Evolutionary conservation across 2,888 invertebrate species (phyloP).

Genomic region (Apamea anceps): DNA sequence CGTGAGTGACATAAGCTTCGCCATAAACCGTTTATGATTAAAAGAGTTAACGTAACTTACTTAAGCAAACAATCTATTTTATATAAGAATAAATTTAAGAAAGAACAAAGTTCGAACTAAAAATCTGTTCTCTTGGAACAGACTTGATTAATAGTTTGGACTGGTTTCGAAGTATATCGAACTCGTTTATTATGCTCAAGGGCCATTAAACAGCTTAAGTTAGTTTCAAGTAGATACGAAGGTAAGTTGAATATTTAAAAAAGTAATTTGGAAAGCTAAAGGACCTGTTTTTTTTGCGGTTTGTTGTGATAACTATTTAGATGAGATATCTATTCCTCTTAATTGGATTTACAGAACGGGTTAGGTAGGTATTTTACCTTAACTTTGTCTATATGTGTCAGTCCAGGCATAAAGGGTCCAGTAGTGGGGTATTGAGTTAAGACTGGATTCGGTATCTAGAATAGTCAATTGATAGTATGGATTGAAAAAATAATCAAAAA

Average conservation of each 20-base stretch:
- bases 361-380: not conserved
- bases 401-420: too few species aligned
- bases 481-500: too few species aligned
- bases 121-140: slow-evolving; percentile 19
- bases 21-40: not conserved
- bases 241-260: slow-evolving; percentile 28
- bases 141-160: slow-evolving; percentile 51
- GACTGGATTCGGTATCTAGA: too few species aligned
- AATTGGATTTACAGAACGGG: not conserved
- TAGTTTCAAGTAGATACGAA: slow-evolving; percentile 39
- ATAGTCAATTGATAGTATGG: too few species aligned
- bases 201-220: slow-evolving; percentile 47
- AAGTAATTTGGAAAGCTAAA: slow-evolving; percentile 5
- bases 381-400: not conserved
- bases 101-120: slow-evolving; percentile 16
- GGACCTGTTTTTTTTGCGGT: not conserved
- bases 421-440: too few species aligned
- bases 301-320: not conserved
- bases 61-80: not conserved
- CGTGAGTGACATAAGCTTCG: not conserved
- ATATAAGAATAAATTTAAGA: slow-evolving; percentile 2
- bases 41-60: not conserved
- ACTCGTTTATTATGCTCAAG: slow-evolving; percentile 51
- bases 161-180: slow-evolving; percentile 41
- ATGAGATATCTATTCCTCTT: not conserved